A percentile compares a stretch with the other conserved stretches of the same genome.
Evolutionary conservation across 2,797 vertebrate species (phyloP).

Genomic region (Liparis tanakae): DNA sequence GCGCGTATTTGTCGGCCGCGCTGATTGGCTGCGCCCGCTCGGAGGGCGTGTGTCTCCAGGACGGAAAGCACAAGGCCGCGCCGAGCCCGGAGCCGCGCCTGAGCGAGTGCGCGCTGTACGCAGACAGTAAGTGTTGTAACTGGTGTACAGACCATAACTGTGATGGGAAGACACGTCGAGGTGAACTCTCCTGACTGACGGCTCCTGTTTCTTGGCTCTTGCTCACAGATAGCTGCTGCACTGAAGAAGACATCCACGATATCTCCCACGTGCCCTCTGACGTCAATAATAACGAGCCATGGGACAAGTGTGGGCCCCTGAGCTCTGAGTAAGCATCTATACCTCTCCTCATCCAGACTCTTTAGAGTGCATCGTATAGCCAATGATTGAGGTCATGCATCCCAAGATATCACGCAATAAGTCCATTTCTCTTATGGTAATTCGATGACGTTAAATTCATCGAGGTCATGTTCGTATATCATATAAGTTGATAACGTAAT

Average conservation of each 20-base stretch:
- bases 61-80: constrained; percentile 80
- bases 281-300: constrained; percentile 68
- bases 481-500: neutral
- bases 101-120: constrained; percentile 80
- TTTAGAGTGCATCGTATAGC: neutral
- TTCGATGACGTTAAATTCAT: neutral
- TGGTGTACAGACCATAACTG: neutral
- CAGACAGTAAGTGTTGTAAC: constrained; percentile 79
- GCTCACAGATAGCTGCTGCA: constrained; percentile 80
- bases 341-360: neutral
- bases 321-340: constrained; percentile 72
- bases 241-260: constrained; percentile 74
- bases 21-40: constrained; percentile 62
- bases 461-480: neutral
- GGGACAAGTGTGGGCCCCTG: constrained; percentile 82
- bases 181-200: constrained; percentile 8
- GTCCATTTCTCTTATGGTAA: neutral
- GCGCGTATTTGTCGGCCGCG: constrained; percentile 48
- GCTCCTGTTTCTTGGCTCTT: constrained; percentile 15
- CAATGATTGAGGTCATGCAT: neutral
- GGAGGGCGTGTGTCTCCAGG: constrained; percentile 81
- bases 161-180: neutral
- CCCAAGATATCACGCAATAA: neutral
- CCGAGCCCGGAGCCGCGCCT: constrained; percentile 80
- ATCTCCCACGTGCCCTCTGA: constrained; percentile 62